phyloP scores from a whole-genome alignment of 2,113 vertebrate species.

The Lathamus discolor region DNA sequence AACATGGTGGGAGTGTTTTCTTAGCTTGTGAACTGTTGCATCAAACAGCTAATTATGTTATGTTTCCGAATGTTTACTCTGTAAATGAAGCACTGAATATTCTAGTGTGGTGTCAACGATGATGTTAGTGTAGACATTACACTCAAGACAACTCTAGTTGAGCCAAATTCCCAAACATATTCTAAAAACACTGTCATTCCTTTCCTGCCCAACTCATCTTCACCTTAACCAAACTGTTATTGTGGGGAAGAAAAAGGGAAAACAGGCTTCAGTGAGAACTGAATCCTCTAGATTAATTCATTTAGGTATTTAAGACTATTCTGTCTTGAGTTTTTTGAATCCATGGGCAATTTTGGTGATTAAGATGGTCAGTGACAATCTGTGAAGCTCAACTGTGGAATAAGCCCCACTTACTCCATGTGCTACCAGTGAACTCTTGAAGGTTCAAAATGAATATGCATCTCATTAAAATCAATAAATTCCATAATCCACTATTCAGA shows the following conservation, averaged over 20 bases:
- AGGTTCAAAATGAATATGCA: background rate
- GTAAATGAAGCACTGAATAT: slow-evolving; percentile 24
- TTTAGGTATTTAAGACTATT: background rate
- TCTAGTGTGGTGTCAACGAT: slow-evolving; percentile 2
- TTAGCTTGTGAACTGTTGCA: slow-evolving; percentile 51
- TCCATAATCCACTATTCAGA: background rate
- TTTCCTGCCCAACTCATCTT: background rate
- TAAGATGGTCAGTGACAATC: background rate
- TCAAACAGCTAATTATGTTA: slow-evolving; percentile 55
- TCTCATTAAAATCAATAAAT: background rate
- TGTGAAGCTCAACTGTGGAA: background rate
- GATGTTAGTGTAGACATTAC: background rate
- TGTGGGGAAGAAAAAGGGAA: background rate
- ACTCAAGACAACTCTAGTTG: background rate
- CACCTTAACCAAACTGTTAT: background rate
- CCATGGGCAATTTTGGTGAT: background rate
- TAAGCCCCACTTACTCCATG: background rate
- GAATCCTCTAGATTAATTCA: background rate
- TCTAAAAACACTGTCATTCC: background rate
- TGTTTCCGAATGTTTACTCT: slow-evolving; percentile 52
- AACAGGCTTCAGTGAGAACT: background rate
- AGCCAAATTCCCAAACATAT: background rate
- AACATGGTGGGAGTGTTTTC: slow-evolving; percentile 48
- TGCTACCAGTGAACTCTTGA: background rate
- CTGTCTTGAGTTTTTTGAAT: background rate